Evolutionary conservation across 2,888 invertebrate species (phyloP).

Genomic region (Trypoxylon attenuatum): DNA sequence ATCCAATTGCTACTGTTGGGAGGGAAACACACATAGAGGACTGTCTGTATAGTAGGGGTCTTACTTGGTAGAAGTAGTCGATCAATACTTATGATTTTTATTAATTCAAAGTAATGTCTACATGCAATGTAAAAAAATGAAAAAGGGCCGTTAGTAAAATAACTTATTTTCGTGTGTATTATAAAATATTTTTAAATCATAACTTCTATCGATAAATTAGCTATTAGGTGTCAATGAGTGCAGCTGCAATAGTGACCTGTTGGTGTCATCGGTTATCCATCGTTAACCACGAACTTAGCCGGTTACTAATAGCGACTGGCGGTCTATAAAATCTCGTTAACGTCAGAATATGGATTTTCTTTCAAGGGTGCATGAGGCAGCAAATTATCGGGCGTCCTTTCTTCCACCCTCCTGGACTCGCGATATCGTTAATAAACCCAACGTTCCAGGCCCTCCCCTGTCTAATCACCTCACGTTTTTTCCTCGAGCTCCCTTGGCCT

Average conservation of each 20-base stretch:
- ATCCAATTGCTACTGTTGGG: no score
- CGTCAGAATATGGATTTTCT: constrained; percentile 60
- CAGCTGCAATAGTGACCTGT: neutral
- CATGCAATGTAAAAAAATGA: no score
- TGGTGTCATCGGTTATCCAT: constrained; percentile 13
- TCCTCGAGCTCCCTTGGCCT: constrained; percentile 28
- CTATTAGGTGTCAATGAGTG: no score
- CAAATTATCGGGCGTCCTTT: constrained; percentile 69
- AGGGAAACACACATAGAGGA: no score
- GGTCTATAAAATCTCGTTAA: constrained; percentile 58
- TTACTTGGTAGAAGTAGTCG: no score
- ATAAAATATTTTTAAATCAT: no score
- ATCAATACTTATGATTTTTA: no score
- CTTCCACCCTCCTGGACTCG: constrained; percentile 55
- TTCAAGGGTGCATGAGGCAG: constrained; percentile 65
- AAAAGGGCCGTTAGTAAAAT: no score
- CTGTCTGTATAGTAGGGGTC: no score
- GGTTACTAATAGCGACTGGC: constrained; percentile 46
- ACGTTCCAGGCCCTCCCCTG: constrained; percentile 65
- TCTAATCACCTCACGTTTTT: constrained; percentile 70
- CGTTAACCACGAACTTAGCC: constrained; percentile 10
- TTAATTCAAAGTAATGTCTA: no score
- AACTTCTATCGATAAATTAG: no score
- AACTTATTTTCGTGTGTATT: no score
- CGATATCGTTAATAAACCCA: constrained; percentile 71